Base-by-base conservation (phyloP, 2,113 vertebrate species). In the Lates calcarifer region DNA sequence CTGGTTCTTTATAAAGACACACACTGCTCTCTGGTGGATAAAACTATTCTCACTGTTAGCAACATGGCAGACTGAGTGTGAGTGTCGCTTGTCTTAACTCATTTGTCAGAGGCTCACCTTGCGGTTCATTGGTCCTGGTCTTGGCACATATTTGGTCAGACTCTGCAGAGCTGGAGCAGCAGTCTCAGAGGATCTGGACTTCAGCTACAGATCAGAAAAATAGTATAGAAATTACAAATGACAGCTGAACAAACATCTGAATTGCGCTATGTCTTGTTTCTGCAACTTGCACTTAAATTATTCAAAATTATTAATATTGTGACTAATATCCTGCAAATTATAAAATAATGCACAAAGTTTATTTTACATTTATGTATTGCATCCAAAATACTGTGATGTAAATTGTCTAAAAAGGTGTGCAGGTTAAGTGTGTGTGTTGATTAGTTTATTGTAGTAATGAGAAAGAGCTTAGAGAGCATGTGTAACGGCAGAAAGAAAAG, bases 61-160 rank as follows among this genome's bases (percentile, higher is more conserved):
- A 35, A 26, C 20, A 37, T 6, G 1, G 22, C 35, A 43, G 35
- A 26, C 4, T 0, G 14, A 31, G 45, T 2, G 39, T 5, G 31
- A 28, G 20, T 15, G 3, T 13, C 26, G n/a, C 43, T 43, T 3
- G 5, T 39, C 31, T 53, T 4, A 3, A 60, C 13, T 13, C 9
- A 15, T 45, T 18, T 12, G n/a, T 63, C 35, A 33, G 26, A 2
- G 1, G 33, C 81, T 88, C 63, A 91, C 89, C 83, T 87, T 89
- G 60, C 81, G 81, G 10, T 83, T 87, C 90, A 93, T 93, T 10
- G 78, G 68, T 55, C 88, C 87, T 49, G 78, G 70, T 65, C 80
- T 71, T 0, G 89, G 89, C 9, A 91, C 85, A 41, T 74, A 92
- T 74, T 92, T 93, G 20, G 88, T 93, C 33, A 93, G 64, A 78